These are phyloP conservation scores for Sminthurinus aureus DNA, from an alignment of 2,888 invertebrate species.

Conservation along the genomic window DNA sequence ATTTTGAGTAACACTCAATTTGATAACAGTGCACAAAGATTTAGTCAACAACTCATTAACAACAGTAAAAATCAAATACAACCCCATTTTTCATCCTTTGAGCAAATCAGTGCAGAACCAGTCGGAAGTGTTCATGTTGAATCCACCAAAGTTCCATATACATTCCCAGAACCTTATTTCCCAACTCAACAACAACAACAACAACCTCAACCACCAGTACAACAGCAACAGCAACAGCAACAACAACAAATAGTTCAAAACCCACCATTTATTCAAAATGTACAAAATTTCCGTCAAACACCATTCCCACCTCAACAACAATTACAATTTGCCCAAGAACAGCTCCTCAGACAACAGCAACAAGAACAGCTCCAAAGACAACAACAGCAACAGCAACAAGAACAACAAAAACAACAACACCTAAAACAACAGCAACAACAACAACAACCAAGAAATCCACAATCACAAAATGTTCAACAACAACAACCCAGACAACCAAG, in stretches of 20 bases:
- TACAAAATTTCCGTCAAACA: slow-evolving; percentile 7
- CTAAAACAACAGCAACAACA: no score
- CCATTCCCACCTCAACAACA: slow-evolving; percentile 9
- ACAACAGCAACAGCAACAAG: slow-evolving; percentile 23
- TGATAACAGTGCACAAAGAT: not conserved
- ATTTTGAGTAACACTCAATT: not conserved
- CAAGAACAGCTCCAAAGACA: not conserved
- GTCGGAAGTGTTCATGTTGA: slow-evolving; percentile 8
- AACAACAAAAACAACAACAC: no score
- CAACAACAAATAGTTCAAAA: not conserved
- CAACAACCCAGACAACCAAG: not conserved
- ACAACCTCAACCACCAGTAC: slow-evolving; percentile 30
- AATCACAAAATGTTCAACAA: not conserved
- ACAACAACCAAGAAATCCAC: not conserved
- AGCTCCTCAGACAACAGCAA: slow-evolving; percentile 30
- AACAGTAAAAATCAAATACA: not conserved
- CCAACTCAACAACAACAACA: slow-evolving; percentile 21
- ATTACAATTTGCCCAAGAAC: slow-evolving; percentile 11
- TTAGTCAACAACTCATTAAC: not conserved
- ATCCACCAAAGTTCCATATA: slow-evolving; percentile 33
- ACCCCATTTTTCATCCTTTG: slow-evolving; percentile 14
- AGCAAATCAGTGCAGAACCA: slow-evolving; percentile 33
- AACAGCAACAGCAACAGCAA: slow-evolving; percentile 20
- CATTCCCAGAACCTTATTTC: slow-evolving; percentile 24
- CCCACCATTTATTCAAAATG: slow-evolving; percentile 28